Evolutionary conservation across 1,140 invertebrate genomes (phyloP).

Genomic region (Lepidotrigona ventralis): DNA sequence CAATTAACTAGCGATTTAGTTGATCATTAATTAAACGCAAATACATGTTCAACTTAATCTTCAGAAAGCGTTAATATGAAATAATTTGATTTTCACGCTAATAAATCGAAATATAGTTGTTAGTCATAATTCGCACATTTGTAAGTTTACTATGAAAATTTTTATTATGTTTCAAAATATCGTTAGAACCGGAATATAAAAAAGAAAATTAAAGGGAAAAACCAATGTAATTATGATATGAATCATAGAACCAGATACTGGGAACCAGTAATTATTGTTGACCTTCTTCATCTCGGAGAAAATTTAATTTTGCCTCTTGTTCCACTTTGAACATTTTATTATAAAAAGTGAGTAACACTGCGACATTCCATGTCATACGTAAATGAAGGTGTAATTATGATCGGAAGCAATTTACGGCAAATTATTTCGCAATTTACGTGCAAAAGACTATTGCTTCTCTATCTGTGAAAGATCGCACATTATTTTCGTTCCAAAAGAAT

Average conservation of each 20-base stretch:
- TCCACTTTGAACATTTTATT: slow-evolving; percentile 7
- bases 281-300: slow-evolving; percentile 38
- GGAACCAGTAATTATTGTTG: slow-evolving; percentile 49
- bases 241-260: slow-evolving; percentile 31
- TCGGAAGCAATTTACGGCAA: slow-evolving; percentile 56
- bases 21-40: background rate
- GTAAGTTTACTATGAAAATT: background rate
- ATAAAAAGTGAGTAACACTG: slow-evolving; percentile 25
- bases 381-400: slow-evolving; percentile 49
- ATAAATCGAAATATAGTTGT: background rate
- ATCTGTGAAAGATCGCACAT: slow-evolving; percentile 49
- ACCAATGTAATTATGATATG: slow-evolving; percentile 20
- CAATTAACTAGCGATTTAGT: slow-evolving; percentile 14
- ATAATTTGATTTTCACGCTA: background rate
- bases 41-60: background rate
- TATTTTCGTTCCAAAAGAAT: slow-evolving; percentile 58
- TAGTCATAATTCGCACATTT: background rate
- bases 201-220: slow-evolving; percentile 18
- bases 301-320: slow-evolving; percentile 31
- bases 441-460: slow-evolving; percentile 23
- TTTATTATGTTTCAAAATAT: background rate
- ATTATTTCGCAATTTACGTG: slow-evolving; percentile 24
- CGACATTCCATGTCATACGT: slow-evolving; percentile 2
- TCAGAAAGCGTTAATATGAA: background rate
- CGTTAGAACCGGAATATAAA: background rate